These are phyloP conservation scores for Meriones psammophilus DNA, from an alignment of 2,797 vertebrate genomes.

Conservation along the genomic window DNA sequence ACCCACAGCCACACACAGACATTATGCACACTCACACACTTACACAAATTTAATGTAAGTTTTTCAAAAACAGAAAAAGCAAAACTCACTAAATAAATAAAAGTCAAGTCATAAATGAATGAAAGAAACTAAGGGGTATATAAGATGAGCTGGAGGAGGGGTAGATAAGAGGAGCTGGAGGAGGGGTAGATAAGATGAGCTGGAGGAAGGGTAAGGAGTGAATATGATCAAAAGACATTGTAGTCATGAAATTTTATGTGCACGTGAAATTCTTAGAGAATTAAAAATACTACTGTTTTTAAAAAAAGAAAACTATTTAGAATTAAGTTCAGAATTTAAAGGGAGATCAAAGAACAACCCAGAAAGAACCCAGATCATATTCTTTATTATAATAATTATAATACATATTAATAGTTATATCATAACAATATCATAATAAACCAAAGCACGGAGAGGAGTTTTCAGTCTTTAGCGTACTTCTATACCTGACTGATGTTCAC, in stretches of 20 bases:
- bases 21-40: not conserved
- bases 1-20: not conserved
- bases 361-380: not conserved
- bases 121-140: not conserved
- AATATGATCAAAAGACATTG: not conserved
- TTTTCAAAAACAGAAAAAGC: not conserved
- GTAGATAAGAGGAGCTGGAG: too few relatives aligned
- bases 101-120: not conserved
- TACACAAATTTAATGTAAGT: not conserved
- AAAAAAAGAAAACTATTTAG: not conserved
- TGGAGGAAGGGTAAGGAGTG: too few relatives aligned
- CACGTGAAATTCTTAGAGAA: not conserved
- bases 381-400: not conserved
- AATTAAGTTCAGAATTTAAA: conserved; percentile 10
- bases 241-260: too few relatives aligned
- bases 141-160: too few relatives aligned
- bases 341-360: not conserved
- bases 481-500: conserved; percentile 94
- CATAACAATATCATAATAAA: not conserved
- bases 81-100: not conserved
- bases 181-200: too few relatives aligned
- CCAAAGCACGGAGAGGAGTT: conserved; percentile 27
- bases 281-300: not conserved
- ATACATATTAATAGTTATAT: not conserved
- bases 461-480: not conserved